Percentiles rank a stretch among this genome's conserved stretches.
These are phyloP conservation scores for Agriopis aurantiaria DNA, from an alignment of 2,888 invertebrate genomes.

Conservation along the genomic window DNA sequence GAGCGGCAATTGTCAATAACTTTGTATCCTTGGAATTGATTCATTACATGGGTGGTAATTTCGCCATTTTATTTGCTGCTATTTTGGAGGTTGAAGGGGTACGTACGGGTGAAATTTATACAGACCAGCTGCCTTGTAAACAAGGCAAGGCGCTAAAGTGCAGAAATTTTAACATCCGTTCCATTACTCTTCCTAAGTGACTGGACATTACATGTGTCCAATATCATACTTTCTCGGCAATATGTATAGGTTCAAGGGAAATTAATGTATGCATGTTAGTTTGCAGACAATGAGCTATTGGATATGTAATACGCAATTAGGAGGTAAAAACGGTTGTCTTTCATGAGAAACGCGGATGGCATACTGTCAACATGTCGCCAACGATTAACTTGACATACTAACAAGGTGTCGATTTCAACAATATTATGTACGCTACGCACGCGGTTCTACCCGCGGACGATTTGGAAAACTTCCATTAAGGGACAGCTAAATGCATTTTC, in stretches of 20 bases:
- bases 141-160: too few relatives aligned
- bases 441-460: neutral
- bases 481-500: neutral
- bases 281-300: slow-evolving; percentile 18
- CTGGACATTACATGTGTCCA: neutral
- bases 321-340: slow-evolving; percentile 17
- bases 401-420: slow-evolving; percentile 6
- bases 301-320: slow-evolving; percentile 21
- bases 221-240: neutral
- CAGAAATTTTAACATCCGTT: too few relatives aligned
- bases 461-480: neutral
- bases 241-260: slow-evolving; percentile 14
- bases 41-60: too few relatives aligned
- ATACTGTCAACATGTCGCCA: slow-evolving; percentile 5
- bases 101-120: too few relatives aligned
- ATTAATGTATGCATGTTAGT: slow-evolving; percentile 1
- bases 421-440: neutral
- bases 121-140: too few relatives aligned
- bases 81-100: too few relatives aligned
- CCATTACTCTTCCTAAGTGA: too few relatives aligned
- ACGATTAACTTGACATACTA: slow-evolving; percentile 4
- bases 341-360: slow-evolving; percentile 13
- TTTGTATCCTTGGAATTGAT: too few relatives aligned
- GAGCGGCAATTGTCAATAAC: too few relatives aligned
- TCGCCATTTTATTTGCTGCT: too few relatives aligned